A percentile compares a stretch with the other conserved stretches of the same genome.
Evolutionary conservation across 2,888 invertebrate species (phyloP).

Genomic region (Chelonus formosanus): DNA sequence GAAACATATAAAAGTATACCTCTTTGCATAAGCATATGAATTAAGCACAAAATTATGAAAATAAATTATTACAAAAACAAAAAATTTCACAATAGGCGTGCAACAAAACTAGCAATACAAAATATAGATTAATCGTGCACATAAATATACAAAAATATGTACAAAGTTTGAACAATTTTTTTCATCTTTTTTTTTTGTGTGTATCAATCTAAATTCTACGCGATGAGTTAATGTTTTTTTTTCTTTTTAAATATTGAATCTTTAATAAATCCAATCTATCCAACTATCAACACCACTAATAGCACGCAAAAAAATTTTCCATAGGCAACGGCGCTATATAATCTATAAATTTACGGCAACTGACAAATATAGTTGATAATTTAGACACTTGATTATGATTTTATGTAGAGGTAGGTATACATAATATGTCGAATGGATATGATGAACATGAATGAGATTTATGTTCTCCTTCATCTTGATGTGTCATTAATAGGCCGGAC

Average conservation of each 20-base stretch:
- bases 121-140: conserved; percentile 7
- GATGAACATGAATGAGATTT: conserved; percentile 33
- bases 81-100: background rate
- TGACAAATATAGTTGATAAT: conserved; percentile 16
- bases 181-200: background rate
- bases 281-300: conserved; percentile 4
- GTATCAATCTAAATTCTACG: background rate
- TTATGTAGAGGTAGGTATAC: no score
- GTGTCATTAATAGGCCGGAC: conserved; percentile 64
- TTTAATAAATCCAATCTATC: conserved; percentile 1
- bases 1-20: background rate
- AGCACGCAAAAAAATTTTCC: conserved; percentile 6
- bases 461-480: conserved; percentile 15
- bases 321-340: conserved; percentile 11
- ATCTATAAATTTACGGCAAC: conserved; percentile 15
- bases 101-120: background rate
- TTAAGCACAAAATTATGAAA: background rate
- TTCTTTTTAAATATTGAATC: background rate
- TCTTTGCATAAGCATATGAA: background rate
- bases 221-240: background rate
- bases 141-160: conserved; percentile 27
- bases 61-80: background rate
- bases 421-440: conserved; percentile 1
- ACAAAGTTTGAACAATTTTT: conserved; percentile 16
- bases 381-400: conserved; percentile 13